phyloP scores from a whole-genome alignment of 2,888 invertebrate species.

The Himalopsyche tibetana region DNA sequence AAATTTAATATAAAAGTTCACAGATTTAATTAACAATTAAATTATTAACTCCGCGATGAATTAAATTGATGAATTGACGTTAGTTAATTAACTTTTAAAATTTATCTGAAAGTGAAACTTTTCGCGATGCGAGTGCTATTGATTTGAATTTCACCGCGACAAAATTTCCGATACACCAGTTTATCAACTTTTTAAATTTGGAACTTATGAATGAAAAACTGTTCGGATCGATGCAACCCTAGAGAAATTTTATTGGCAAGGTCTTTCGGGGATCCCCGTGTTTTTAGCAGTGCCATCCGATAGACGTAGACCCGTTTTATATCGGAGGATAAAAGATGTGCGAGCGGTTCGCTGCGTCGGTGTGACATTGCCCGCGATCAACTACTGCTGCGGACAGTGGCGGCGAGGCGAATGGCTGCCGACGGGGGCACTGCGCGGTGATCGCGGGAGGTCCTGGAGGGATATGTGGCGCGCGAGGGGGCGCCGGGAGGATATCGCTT shows the following conservation, averaged over 20 bases:
- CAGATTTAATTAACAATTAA: neutral
- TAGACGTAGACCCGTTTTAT: conserved; percentile 8
- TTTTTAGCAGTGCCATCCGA: conserved; percentile 28
- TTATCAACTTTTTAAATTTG: conserved; percentile 8
- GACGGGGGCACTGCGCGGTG: conserved; percentile 34
- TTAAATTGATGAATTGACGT: conserved; percentile 21
- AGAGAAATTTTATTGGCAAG: neutral
- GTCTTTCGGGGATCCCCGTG: neutral
- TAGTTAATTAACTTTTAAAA: conserved; percentile 8
- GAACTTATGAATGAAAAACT: conserved; percentile 33
- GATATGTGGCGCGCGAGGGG: conserved; percentile 22
- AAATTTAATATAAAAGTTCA: conserved; percentile 9
- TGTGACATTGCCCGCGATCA: conserved; percentile 37
- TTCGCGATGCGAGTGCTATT: neutral
- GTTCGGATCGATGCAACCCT: neutral
- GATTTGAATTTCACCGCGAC: conserved; percentile 5
- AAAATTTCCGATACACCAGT: conserved; percentile 22
- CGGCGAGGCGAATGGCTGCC: conserved; percentile 40
- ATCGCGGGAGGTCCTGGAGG: conserved; percentile 31
- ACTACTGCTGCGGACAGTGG: conserved; percentile 41
- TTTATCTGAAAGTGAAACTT: neutral
- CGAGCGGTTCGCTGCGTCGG: conserved; percentile 36
- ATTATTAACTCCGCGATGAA: neutral
- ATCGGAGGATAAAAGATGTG: conserved; percentile 18
- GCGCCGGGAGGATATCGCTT: conserved; percentile 10